These are phyloP conservation scores for Chrysaora quinquecirrha DNA, from an alignment of 30 jellyfish, hydroid and myxozoan genomes.

Conservation along the genomic window DNA sequence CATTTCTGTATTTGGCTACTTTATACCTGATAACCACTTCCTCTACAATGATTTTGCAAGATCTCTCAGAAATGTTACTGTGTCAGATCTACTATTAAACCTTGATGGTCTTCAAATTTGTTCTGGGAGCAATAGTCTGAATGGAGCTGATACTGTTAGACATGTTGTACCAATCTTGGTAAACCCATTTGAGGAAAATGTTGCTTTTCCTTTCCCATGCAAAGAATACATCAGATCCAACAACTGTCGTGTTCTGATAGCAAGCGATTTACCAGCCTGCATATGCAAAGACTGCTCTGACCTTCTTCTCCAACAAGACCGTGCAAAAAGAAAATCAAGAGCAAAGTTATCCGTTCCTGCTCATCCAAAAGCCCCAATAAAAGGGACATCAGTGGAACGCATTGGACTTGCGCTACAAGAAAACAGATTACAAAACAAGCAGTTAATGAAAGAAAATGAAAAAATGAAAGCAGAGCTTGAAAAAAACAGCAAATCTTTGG, in stretches of 20 bases:
- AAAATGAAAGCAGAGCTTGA: conserved; percentile 35
- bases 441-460: conserved; percentile 44
- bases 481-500: neutral
- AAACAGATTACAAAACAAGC: conserved; percentile 39
- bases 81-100: conserved; percentile 20
- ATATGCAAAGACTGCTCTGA: too few relatives aligned
- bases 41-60: neutral
- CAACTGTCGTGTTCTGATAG: conserved; percentile 17
- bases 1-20: conserved; percentile 22
- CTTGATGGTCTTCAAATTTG: conserved; percentile 6
- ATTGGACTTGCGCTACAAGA: conserved; percentile 22
- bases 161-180: conserved; percentile 24
- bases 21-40: neutral
- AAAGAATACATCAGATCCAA: conserved; percentile 37
- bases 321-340: conserved; percentile 5
- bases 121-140: neutral
- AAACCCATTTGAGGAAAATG: conserved; percentile 16
- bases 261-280: too few relatives aligned
- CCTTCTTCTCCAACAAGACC: too few relatives aligned
- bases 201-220: conserved; percentile 20
- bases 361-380: conserved; percentile 13
- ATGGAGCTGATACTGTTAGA: conserved; percentile 9
- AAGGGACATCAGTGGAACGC: conserved; percentile 23
- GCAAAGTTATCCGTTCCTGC: neutral
- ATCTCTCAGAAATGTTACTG: conserved; percentile 22